Conservation (phyloP, 2,113 vertebrate genomes). For the Nyctereutes procyonoides region DNA sequence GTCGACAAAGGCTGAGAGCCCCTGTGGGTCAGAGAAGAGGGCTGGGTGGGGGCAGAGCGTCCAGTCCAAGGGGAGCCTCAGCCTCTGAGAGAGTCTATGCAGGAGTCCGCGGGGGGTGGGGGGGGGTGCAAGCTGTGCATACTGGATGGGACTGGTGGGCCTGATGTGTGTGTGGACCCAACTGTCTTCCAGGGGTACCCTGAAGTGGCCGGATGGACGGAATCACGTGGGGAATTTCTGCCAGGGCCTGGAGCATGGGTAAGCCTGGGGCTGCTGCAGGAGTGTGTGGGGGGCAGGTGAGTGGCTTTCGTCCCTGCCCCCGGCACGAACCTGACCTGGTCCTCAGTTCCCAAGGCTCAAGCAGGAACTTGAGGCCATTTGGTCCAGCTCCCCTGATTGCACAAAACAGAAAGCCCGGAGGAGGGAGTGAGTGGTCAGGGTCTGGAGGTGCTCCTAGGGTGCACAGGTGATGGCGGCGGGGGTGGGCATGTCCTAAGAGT, state of each 20-base stretch:
- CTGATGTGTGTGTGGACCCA: background rate
- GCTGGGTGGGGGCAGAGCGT: background rate
- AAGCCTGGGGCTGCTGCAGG: constrained; percentile 5
- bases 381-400: accelerated
- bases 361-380: background rate
- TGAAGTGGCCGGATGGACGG: constrained; percentile 86
- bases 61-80: background rate
- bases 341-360: background rate
- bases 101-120: background rate
- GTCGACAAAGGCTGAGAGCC: background rate
- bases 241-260: constrained; percentile 89
- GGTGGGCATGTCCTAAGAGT: background rate
- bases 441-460: background rate
- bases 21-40: background rate
- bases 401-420: background rate
- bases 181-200: constrained; percentile 84
- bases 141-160: background rate
- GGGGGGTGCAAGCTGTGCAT: background rate
- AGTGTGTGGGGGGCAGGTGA: accelerated
- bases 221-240: constrained; percentile 86
- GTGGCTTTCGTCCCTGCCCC: background rate
- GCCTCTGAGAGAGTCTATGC: background rate
- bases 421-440: background rate
- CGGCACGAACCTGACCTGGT: background rate
- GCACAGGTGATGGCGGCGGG: accelerated